Evolutionary conservation across 2,888 invertebrate genomes (phyloP), one percentile per base, ranked within the genome.

Genomic region (Ormia ochracea): DNA sequence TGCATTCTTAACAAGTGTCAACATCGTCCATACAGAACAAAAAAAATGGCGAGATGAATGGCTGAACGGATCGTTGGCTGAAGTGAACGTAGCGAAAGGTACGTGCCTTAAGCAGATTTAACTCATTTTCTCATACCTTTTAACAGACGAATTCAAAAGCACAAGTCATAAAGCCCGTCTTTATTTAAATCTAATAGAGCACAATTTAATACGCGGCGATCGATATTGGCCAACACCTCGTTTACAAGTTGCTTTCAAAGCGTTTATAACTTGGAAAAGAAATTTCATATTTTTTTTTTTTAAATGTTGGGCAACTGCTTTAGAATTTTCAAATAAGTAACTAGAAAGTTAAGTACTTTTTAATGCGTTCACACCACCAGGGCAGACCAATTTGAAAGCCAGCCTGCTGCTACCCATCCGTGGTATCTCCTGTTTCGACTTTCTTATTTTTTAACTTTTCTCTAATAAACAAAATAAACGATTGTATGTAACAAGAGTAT

Each of bases 1-100:
- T 70, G 43, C 21, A 68, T 61, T 69, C 61, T 69, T 76, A 48
- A 52, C 38, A 69, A 69, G 68, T 68, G 75, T 59, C 75, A 66
- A 68, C 43, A 41, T 23, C 31, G 26, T 31, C 21, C 19, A 19
- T 38, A 54, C 66, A 54, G 4, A 5, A 65, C 38, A 41, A 28
- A 31, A 17, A 73, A 33, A 36, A 58, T 61, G 19, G 50, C 38
- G 36, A 36, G 36, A 56, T 70, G 50, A n/a, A 43, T 31, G 10
- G 7, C 4, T 58, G n/a, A n/a, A n/a, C n/a, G 45, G 7, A 0
- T 50, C 38, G 10, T 21, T 54, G 28, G 12, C 23, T 50, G 28
- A 17, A 45, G 45, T 33, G 36, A 61, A 45, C 50, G 48, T 33
- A 36, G 31, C 45, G 26, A 33, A 38, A 72, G 4, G 14, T 63